Evolutionary conservation across 2,113 vertebrate genomes (phyloP).

Genomic region (Irena cyanogastra): DNA sequence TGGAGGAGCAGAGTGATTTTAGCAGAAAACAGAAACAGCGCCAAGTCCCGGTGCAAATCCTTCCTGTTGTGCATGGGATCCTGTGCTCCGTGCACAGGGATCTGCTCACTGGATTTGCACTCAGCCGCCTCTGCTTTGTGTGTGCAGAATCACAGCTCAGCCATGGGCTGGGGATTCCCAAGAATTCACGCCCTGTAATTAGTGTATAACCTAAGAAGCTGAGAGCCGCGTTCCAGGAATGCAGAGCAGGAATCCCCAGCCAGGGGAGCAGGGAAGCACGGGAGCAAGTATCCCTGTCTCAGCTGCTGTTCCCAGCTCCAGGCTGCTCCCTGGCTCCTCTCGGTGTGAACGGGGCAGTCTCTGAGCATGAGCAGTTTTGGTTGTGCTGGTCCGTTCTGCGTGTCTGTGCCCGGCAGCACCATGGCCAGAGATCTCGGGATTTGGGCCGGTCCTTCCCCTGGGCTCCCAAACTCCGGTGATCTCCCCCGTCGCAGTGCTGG

Average conservation of each 20-base stretch:
- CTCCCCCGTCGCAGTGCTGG: background rate
- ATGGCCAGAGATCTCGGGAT: background rate
- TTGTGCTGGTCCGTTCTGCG: background rate
- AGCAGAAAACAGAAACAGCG: background rate
- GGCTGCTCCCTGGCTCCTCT: background rate
- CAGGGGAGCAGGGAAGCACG: background rate
- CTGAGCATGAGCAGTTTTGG: background rate
- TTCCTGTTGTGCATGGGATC: background rate
- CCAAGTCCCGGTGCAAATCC: background rate
- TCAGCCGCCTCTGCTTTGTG: background rate
- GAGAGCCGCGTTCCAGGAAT: background rate
- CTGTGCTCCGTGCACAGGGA: background rate
- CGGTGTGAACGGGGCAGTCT: background rate
- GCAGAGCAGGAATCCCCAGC: background rate
- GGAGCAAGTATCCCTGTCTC: background rate
- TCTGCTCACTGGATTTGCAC: background rate
- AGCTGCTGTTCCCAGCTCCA: background rate
- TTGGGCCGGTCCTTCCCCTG: background rate
- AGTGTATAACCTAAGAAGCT: too few relatives aligned
- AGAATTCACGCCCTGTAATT: background rate
- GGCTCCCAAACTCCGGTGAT: background rate
- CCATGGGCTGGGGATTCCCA: background rate
- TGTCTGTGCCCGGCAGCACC: background rate
- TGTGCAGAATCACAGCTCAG: background rate
- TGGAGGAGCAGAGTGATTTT: background rate